Evolutionary conservation across 2,797 vertebrate genomes (phyloP).

Genomic region (Neomorphus geoffroyi): DNA sequence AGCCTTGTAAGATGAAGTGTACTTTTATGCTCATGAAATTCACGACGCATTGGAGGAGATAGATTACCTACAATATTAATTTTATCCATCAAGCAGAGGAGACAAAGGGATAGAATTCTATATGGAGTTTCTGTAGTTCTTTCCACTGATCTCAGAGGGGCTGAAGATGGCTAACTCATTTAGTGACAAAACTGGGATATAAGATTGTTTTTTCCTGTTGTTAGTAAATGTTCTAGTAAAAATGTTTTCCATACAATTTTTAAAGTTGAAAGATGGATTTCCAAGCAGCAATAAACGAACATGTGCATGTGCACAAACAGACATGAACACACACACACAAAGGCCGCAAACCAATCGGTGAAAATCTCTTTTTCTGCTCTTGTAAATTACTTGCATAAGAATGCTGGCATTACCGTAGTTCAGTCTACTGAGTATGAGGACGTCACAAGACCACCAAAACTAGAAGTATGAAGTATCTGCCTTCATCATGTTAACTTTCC

Average conservation of each 20-base stretch:
- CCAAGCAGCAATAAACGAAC: neutral
- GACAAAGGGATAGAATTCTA: neutral
- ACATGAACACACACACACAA: accelerated
- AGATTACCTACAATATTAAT: neutral
- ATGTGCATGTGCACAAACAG: no score
- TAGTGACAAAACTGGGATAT: neutral
- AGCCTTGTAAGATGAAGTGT: neutral
- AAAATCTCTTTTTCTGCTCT: neutral
- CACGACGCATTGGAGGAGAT: neutral
- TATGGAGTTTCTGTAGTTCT: neutral
- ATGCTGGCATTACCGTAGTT: neutral
- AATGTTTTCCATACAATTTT: neutral
- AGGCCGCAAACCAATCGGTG: neutral
- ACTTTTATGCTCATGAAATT: neutral
- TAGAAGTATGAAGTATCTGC: neutral
- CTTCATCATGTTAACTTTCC: neutral
- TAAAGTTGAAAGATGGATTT: neutral
- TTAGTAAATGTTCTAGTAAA: neutral
- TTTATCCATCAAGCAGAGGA: neutral
- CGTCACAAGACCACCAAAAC: neutral
- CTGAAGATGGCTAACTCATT: neutral
- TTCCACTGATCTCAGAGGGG: neutral
- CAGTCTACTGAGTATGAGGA: neutral
- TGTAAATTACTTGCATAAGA: neutral
- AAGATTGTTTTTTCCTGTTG: neutral